Evolutionary conservation across 2,113 vertebrate genomes (phyloP).

Genomic region (Nibea coibor): DNA sequence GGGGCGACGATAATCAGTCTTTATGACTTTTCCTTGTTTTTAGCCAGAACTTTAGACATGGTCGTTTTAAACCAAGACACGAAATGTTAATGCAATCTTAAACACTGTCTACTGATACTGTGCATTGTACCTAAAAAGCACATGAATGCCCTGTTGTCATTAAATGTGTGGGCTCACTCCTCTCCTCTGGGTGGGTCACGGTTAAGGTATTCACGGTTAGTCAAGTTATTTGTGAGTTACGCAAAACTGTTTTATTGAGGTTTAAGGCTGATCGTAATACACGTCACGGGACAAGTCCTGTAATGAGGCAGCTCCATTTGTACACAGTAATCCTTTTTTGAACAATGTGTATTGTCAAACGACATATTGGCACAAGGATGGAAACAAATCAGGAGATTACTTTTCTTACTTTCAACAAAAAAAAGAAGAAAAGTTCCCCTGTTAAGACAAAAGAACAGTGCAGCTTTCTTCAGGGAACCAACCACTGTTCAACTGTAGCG

Average conservation of each 20-base stretch:
- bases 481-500: not conserved
- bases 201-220: not conserved
- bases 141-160: not conserved
- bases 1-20: slow-evolving; percentile 50
- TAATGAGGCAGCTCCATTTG: not conserved
- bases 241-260: not conserved
- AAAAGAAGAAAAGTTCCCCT: not conserved
- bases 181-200: not conserved
- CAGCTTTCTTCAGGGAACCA: not conserved
- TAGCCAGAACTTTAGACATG: slow-evolving; percentile 5
- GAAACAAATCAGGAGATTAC: not conserved
- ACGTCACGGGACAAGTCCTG: not conserved
- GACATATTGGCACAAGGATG: not conserved
- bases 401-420: not conserved
- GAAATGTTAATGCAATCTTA: slow-evolving; percentile 8
- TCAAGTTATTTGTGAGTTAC: not conserved
- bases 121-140: slow-evolving; percentile 20
- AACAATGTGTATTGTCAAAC: not conserved
- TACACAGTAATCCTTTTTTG: not conserved
- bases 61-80: slow-evolving; percentile 24
- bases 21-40: slow-evolving; percentile 27
- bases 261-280: not conserved
- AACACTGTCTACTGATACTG: slow-evolving; percentile 37
- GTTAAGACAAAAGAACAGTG: not conserved
- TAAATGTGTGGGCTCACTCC: slow-evolving; percentile 51